Evolutionary conservation across 2,113 vertebrate genomes (phyloP).

Genomic region (Mormyrus iriodes): DNA sequence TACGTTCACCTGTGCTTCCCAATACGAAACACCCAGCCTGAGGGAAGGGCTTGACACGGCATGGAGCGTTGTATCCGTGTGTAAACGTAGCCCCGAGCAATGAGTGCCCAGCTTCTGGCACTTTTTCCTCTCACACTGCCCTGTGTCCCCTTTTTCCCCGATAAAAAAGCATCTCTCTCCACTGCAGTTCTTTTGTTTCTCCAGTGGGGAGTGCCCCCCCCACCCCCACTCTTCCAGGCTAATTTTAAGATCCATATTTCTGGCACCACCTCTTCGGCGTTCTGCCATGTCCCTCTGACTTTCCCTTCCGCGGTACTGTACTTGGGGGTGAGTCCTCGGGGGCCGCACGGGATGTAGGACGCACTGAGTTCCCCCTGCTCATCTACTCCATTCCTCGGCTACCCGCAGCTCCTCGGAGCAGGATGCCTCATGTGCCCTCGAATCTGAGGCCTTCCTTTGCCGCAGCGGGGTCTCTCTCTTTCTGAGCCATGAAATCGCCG

Average conservation of each 20-base stretch:
- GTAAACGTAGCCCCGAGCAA: neutral
- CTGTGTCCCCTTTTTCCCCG: neutral
- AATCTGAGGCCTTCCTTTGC: neutral
- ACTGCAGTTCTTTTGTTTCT: neutral
- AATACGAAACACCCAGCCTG: neutral
- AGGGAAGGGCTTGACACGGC: neutral
- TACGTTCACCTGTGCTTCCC: neutral
- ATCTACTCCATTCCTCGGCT: neutral
- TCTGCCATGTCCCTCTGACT: neutral
- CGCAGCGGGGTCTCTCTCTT: neutral
- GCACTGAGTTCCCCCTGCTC: neutral
- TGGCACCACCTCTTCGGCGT: neutral
- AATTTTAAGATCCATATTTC: neutral
- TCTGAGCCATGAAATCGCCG: neutral
- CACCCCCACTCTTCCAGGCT: neutral
- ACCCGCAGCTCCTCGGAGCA: neutral
- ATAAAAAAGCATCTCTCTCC: neutral
- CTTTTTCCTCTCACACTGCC: neutral
- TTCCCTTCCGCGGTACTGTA: neutral
- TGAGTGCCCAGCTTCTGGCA: neutral
- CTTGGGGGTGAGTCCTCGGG: neutral
- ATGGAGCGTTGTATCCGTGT: neutral
- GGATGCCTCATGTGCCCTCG: neutral
- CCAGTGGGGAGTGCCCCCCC: neutral
- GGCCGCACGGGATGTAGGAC: neutral